These are phyloP conservation scores for Octopus sinensis DNA, from an alignment of 1,140 invertebrate species.

Conservation along the genomic window DNA sequence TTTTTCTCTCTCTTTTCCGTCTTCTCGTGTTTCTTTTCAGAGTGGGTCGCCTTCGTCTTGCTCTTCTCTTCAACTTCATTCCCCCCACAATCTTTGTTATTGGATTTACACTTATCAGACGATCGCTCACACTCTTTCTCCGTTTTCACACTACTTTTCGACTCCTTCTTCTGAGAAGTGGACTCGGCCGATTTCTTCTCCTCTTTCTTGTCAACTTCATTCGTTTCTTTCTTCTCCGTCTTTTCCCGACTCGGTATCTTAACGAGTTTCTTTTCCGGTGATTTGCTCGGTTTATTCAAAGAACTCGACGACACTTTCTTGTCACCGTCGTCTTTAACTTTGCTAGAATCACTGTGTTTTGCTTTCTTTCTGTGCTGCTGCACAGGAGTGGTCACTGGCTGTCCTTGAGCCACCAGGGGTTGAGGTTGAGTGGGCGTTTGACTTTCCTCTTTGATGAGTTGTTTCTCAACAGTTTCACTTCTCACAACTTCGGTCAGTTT, in stretches of 20 bases:
- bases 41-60: constrained; percentile 28
- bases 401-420: too few species aligned
- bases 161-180: constrained; percentile 21
- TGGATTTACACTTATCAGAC: not conserved
- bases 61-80: not conserved
- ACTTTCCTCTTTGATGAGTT: constrained; percentile 22
- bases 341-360: constrained; percentile 20
- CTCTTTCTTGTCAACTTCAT: constrained; percentile 38
- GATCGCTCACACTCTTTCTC: constrained; percentile 29
- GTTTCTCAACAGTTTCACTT: constrained; percentile 14
- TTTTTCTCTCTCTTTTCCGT: constrained; percentile 17
- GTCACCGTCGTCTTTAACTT: constrained; percentile 18
- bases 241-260: constrained; percentile 21
- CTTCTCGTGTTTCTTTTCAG: constrained; percentile 42
- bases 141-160: constrained; percentile 39
- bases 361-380: constrained; percentile 16
- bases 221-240: constrained; percentile 31
- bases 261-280: constrained; percentile 13
- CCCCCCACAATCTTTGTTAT: not conserved
- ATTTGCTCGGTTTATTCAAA: constrained; percentile 14
- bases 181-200: constrained; percentile 16
- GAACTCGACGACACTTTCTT: constrained; percentile 12
- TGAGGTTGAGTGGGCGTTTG: not conserved
- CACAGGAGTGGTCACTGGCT: not conserved
- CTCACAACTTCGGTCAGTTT: constrained; percentile 8